Conservation (phyloP, 2,113 vertebrate genomes). For the Nothobranchius kuhntae region DNA sequence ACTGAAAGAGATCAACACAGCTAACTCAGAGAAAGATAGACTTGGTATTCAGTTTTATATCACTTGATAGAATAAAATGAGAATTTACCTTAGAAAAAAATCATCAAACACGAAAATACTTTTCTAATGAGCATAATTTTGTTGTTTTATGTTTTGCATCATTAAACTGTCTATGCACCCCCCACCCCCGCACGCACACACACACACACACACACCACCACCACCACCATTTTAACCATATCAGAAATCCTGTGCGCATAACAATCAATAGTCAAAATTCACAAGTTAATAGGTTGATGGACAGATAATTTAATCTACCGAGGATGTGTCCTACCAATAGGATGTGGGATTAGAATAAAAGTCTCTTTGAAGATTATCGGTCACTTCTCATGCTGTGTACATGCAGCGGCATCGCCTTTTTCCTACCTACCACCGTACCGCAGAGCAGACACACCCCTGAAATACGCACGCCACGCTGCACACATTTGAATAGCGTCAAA, state of each 20-base stretch:
- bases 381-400: constrained; percentile 40
- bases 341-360: background rate
- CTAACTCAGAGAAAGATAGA: too few species aligned
- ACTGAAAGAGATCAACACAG: too few species aligned
- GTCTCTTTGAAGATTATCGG: constrained; percentile 16
- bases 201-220: constrained; percentile 5
- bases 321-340: background rate
- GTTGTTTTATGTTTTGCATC: too few species aligned
- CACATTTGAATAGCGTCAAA: constrained; percentile 50
- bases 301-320: background rate
- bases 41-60: too few species aligned
- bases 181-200: too few species aligned
- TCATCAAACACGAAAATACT: too few species aligned
- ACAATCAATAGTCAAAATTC: constrained; percentile 1
- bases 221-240: constrained; percentile 19
- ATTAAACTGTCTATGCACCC: too few species aligned
- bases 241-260: constrained; percentile 17
- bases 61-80: too few species aligned
- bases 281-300: background rate
- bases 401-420: constrained; percentile 47
- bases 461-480: constrained; percentile 59
- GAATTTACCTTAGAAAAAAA: too few species aligned
- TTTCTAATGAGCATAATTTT: too few species aligned
- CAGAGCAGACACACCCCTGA: constrained; percentile 77
- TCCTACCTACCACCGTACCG: constrained; percentile 71